Evolutionary conservation across 2,888 invertebrate genomes (phyloP), one percentile per base, ranked within the genome.

Genomic region (Drosophila bunnanda): DNA sequence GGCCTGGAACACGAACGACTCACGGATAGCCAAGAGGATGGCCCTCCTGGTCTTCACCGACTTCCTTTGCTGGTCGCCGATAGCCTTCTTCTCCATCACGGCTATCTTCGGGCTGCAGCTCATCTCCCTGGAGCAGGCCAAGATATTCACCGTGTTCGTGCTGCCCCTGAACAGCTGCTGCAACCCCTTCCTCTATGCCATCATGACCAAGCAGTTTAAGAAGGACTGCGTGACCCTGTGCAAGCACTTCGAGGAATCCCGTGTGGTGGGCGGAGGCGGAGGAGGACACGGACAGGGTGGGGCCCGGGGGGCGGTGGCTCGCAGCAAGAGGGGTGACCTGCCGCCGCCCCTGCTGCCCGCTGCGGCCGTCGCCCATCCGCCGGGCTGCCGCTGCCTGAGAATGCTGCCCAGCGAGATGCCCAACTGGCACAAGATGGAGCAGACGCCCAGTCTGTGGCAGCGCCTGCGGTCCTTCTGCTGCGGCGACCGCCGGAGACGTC

Each of bases 1-100:
- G 92, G 98, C 98, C 0, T 98, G 98, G 98, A 98, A 98, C 92
- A 98, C 98, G 4, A 98, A 98, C 92, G 98, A 99, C 92, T 98
- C 98, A 12, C 94, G 98, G 59, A 98, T 99, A 82, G 98, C 99
- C 46, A 98, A 98, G 92, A 94, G 98, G 43, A 99, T 99, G 98
- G 98, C 99, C 0, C 93, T 99, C 46, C 94, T 99, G 64, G 98
- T 99, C 4, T 98, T 98, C 92, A 99, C 99, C 0, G 99, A 99
- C 92, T 98, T 99, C 90, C 94, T 98, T 52, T 99, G 99, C 93
- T 99, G 99, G 99, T 97, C 98, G 4, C 99, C 99, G 0, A 98
- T 99, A 76, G 98, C 99, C 1, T 98, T 99, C 93, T 97, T 98
- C 92, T 97, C 98, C 8, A 93, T 99, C 39, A 98, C 98, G 0